phyloP scores from a whole-genome alignment of 2,797 vertebrate genomes.

The Avahi laniger region DNA sequence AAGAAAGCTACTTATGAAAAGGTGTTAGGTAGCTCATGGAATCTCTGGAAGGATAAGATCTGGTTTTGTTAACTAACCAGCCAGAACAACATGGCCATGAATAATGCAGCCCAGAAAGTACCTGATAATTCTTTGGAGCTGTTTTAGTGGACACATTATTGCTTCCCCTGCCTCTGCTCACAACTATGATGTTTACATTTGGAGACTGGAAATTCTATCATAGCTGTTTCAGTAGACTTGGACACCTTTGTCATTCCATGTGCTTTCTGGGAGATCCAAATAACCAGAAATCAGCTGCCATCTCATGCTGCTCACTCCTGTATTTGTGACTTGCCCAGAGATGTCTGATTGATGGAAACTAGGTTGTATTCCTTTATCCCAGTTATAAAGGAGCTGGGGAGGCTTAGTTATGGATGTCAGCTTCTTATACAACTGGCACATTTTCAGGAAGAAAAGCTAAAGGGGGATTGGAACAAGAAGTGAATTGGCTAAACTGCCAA shows the following conservation, averaged over 20 bases:
- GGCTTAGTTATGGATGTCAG: not conserved
- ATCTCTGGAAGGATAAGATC: not conserved
- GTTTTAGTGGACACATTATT: not conserved
- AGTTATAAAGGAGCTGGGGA: not conserved
- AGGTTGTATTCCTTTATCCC: not conserved
- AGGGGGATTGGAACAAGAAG: not conserved
- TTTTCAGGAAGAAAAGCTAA: constrained; percentile 40
- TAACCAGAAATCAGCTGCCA: not conserved
- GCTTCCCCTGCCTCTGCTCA: not conserved
- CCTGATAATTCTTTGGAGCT: not conserved
- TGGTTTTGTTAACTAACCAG: not conserved
- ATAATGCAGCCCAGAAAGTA: not conserved
- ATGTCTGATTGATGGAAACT: not conserved
- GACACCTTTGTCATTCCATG: not conserved
- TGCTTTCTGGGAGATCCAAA: not conserved
- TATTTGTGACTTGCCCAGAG: not conserved
- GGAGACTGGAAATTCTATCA: not conserved
- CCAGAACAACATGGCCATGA: not conserved
- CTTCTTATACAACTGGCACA: not conserved
- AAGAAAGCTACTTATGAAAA: not conserved
- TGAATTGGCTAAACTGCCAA: not conserved
- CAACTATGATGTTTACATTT: not conserved
- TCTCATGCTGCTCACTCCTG: not conserved
- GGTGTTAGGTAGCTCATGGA: not conserved
- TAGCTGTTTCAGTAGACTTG: not conserved